Conservation (phyloP, 2,113 vertebrate species). For the Sphyrna mokarran region DNA sequence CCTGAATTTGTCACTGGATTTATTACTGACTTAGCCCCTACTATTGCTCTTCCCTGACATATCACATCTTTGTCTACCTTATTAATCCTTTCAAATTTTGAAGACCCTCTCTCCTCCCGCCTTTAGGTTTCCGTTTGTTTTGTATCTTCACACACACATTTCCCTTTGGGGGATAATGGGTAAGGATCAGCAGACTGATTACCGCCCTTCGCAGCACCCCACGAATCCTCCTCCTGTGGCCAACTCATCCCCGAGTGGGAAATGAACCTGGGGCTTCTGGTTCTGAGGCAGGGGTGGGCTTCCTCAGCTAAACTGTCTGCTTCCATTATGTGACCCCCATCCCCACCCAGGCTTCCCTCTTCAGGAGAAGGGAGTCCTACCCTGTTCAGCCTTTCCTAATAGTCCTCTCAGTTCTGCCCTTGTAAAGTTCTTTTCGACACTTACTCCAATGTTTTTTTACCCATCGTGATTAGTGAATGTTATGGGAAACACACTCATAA, state of each 20-base stretch:
- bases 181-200: no score
- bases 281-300: no score
- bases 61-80: background rate
- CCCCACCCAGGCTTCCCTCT: background rate
- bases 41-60: no score
- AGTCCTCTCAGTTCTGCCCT: background rate
- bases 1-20: background rate
- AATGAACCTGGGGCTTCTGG: no score
- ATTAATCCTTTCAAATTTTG: background rate
- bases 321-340: background rate
- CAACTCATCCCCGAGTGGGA: no score
- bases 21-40: background rate
- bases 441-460: background rate
- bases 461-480: background rate
- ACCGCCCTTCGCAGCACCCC: no score
- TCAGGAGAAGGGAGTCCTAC: background rate
- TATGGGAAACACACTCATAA: background rate
- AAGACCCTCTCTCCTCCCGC: background rate
- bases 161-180: no score
- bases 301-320: no score
- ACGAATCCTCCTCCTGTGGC: no score
- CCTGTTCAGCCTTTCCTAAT: background rate
- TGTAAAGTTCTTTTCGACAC: background rate
- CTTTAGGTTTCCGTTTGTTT: no score
- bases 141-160: no score